Percentiles rank a stretch among this genome's conserved stretches.
These are phyloP conservation scores for Ephialtes manifestator DNA, from an alignment of 2,888 invertebrate genomes.

Conservation along the genomic window DNA sequence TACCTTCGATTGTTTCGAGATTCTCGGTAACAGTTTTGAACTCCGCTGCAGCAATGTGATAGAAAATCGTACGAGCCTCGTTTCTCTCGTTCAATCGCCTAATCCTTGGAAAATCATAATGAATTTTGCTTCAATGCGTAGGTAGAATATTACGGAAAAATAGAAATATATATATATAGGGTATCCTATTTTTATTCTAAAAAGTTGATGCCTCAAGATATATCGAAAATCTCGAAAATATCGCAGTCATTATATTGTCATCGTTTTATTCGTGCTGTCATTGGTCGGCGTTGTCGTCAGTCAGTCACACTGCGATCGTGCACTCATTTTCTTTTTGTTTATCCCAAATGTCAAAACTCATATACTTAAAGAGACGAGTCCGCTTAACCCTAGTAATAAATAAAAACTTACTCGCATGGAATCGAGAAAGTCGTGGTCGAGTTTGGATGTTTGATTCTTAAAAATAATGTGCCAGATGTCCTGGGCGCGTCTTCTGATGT, in stretches of 20 bases:
- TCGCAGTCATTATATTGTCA: no score
- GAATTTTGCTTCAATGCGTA: background rate
- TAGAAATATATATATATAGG: background rate
- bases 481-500: conserved; percentile 85
- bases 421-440: conserved; percentile 85
- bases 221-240: no score
- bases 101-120: conserved; percentile 39
- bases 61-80: conserved; percentile 75
- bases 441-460: conserved; percentile 85
- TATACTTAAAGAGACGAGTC: no score
- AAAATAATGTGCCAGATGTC: conserved; percentile 86
- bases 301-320: no score
- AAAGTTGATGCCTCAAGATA: no score
- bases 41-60: conserved; percentile 79
- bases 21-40: conserved; percentile 72
- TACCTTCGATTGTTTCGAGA: conserved; percentile 71
- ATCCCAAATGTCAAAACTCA: no score
- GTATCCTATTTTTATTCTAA: no score
- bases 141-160: background rate
- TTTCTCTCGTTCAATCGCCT: conserved; percentile 75
- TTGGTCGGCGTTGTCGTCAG: no score
- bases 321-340: no score
- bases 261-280: no score
- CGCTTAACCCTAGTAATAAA: no score
- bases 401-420: conserved; percentile 86